Percentiles rank a stretch among this genome's conserved stretches.
Conservation (phyloP, 2,888 invertebrate genomes). For the Tenodera sinensis region DNA sequence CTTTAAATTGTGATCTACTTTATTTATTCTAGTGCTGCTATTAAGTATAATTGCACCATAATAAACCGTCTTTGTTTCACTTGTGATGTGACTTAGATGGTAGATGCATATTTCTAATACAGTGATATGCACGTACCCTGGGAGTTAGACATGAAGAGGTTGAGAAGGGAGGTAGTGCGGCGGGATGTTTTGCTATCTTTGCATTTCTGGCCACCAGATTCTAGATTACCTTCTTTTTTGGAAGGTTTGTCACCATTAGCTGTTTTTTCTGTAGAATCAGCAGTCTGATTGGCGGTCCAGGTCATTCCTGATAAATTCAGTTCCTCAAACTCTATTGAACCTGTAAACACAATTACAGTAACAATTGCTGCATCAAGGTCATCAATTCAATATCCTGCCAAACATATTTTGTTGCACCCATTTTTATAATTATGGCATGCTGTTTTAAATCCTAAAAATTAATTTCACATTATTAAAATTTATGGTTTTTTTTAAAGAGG, state of each 20-base stretch:
- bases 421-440: too few relatives aligned
- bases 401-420: too few relatives aligned
- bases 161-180: constrained; percentile 90
- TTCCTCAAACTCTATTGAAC: constrained; percentile 50
- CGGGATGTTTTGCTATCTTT: constrained; percentile 69
- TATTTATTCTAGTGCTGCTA: too few relatives aligned
- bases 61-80: neutral
- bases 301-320: constrained; percentile 35
- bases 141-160: constrained; percentile 93
- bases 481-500: neutral
- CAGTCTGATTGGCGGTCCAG: constrained; percentile 25
- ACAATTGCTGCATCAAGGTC: neutral
- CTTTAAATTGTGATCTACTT: too few relatives aligned
- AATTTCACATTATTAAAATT: neutral
- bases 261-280: constrained; percentile 35
- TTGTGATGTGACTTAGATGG: neutral
- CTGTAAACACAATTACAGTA: constrained; percentile 38
- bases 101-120: neutral
- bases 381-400: too few relatives aligned
- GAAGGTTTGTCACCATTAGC: constrained; percentile 49
- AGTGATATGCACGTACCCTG: constrained; percentile 64
- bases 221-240: constrained; percentile 62
- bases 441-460: neutral
- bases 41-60: too few relatives aligned
- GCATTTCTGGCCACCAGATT: constrained; percentile 38